These are phyloP conservation scores for Gymnocypris eckloni DNA, from an alignment of 2,797 vertebrate species.

Conservation along the genomic window DNA sequence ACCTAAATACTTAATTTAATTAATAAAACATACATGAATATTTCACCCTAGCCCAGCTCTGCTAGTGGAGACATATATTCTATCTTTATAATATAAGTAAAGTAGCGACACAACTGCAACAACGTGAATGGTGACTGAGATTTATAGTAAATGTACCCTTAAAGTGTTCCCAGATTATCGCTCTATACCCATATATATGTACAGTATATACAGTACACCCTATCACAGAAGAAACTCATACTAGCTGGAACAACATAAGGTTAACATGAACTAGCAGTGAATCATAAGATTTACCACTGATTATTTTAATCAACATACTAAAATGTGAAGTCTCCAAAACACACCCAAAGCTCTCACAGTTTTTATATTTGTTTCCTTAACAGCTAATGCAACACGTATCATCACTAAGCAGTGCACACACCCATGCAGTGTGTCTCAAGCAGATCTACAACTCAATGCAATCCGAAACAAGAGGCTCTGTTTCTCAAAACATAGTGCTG, in stretches of 20 bases:
- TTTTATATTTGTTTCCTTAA: slow-evolving; percentile 43
- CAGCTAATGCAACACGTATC: slow-evolving; percentile 35
- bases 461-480: neutral
- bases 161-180: neutral
- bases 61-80: neutral
- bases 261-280: neutral
- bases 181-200: neutral
- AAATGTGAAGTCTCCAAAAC: slow-evolving; percentile 54
- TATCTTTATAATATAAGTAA: neutral
- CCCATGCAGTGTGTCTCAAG: neutral
- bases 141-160: neutral
- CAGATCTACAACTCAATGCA: neutral
- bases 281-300: neutral
- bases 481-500: neutral
- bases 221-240: neutral
- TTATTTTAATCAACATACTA: neutral
- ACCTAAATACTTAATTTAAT: neutral
- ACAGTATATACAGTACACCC: neutral
- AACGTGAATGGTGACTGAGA: neutral
- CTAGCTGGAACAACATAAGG: neutral
- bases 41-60: neutral
- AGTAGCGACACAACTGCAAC: neutral
- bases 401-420: slow-evolving; percentile 7
- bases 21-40: neutral
- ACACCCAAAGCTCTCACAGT: slow-evolving; percentile 68